Percentiles rank a stretch among this genome's conserved stretches.
Evolutionary conservation across 2,888 invertebrate genomes (phyloP).

Genomic region (Bhutanitis thaidina): DNA sequence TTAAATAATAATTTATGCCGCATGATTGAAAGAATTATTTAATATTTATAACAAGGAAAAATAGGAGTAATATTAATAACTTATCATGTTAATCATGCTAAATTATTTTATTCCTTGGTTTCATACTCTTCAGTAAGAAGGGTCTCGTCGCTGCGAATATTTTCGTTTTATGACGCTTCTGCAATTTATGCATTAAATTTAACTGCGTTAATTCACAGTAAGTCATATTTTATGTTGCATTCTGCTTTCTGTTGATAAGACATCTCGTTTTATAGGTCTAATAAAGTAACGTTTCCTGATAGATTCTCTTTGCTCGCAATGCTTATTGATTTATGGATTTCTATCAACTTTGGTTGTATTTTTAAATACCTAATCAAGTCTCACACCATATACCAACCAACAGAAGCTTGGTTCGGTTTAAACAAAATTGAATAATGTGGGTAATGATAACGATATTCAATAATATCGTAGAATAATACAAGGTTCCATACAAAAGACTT

Average conservation of each 20-base stretch:
- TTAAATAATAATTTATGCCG: too few relatives aligned
- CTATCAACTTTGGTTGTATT: constrained; percentile 18
- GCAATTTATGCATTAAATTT: constrained; percentile 21
- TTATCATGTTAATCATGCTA: not conserved
- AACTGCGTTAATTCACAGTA: constrained; percentile 29
- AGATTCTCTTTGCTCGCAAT: constrained; percentile 32
- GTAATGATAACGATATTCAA: too few relatives aligned
- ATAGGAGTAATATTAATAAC: not conserved
- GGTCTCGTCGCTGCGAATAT: constrained; percentile 6
- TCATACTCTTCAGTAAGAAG: constrained; percentile 11
- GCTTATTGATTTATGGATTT: constrained; percentile 23
- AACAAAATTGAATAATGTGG: too few relatives aligned
- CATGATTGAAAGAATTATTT: not conserved
- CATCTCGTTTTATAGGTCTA: constrained; percentile 43
- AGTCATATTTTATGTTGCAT: constrained; percentile 29
- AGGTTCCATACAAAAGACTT: too few relatives aligned
- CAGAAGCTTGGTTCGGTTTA: too few relatives aligned
- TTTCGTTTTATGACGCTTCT: constrained; percentile 18
- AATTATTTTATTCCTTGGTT: not conserved
- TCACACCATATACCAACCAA: too few relatives aligned
- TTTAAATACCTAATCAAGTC: too few relatives aligned
- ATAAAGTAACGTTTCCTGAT: constrained; percentile 57
- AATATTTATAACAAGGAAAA: not conserved
- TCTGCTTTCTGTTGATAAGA: constrained; percentile 37
- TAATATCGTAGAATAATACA: too few relatives aligned